These are phyloP conservation scores for Hippopotamus amphibius DNA, from an alignment of 2,113 vertebrate genomes.

Conservation along the genomic window DNA sequence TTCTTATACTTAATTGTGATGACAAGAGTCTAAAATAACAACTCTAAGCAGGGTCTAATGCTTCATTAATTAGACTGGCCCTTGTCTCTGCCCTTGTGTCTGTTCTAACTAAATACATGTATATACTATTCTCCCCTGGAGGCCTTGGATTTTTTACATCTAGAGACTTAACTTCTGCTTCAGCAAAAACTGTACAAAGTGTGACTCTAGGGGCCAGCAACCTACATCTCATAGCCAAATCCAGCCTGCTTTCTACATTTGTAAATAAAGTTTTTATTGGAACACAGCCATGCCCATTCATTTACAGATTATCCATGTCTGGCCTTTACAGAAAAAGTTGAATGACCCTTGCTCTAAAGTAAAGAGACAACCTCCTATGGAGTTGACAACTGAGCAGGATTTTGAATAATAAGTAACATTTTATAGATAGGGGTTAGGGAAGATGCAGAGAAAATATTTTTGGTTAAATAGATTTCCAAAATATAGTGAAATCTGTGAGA, in stretches of 20 bases:
- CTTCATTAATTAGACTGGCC: background rate
- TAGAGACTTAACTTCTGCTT: slow-evolving; percentile 7
- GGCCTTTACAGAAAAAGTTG: background rate
- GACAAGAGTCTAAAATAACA: slow-evolving; percentile 36
- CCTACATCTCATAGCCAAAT: background rate
- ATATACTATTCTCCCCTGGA: background rate
- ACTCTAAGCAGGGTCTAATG: background rate
- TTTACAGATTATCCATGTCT: background rate
- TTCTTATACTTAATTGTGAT: slow-evolving; percentile 9
- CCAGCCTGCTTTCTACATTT: background rate
- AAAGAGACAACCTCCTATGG: background rate
- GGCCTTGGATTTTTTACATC: background rate
- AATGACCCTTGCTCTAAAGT: background rate
- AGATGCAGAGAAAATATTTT: slow-evolving; percentile 14
- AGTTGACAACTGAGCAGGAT: background rate
- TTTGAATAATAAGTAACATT: slow-evolving; percentile 48
- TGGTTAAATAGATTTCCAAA: background rate
- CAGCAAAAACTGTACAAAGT: background rate
- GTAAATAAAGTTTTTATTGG: slow-evolving; percentile 56
- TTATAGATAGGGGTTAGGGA: background rate
- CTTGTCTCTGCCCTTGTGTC: background rate
- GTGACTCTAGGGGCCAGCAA: background rate
- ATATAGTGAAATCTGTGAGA: background rate
- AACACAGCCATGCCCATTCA: background rate
- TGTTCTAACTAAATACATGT: slow-evolving; percentile 1